Percentiles rank a stretch among this genome's conserved stretches.
Evolutionary conservation across 2,113 vertebrate genomes (phyloP).

Genomic region (Oxygymnocypris stewartii): DNA sequence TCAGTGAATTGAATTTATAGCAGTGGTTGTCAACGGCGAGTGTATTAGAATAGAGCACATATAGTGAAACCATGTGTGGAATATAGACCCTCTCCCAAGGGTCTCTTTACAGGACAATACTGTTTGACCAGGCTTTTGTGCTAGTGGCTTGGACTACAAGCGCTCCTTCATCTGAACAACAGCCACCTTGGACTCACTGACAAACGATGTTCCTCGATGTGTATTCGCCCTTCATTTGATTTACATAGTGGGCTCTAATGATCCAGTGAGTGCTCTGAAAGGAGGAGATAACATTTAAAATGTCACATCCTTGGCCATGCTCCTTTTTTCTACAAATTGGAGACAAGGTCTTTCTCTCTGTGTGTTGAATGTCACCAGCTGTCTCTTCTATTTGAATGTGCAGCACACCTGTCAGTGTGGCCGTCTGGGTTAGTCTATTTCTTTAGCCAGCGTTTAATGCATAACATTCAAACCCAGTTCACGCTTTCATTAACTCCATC

Average conservation of each 20-base stretch:
- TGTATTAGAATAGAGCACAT: background rate
- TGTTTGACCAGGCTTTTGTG: slow-evolving; percentile 14
- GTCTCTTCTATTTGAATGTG: slow-evolving; percentile 18
- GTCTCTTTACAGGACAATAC: background rate
- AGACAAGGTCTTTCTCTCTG: background rate
- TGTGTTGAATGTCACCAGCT: slow-evolving; percentile 13
- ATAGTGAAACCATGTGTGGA: background rate
- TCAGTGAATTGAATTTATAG: background rate
- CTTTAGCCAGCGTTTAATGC: slow-evolving; percentile 15
- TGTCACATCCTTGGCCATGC: background rate
- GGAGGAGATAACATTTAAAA: slow-evolving; percentile 31
- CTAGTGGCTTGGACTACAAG: background rate
- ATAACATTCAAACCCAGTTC: background rate
- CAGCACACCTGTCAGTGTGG: background rate
- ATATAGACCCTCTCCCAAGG: background rate
- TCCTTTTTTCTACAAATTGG: background rate
- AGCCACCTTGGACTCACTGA: background rate
- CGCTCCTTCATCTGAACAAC: background rate
- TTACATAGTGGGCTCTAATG: background rate
- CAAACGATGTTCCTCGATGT: background rate
- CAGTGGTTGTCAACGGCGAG: background rate
- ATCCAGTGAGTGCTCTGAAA: background rate
- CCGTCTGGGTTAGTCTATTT: background rate
- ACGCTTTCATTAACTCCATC: background rate
- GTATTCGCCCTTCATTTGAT: background rate